Base-by-base conservation (phyloP, 2,888 invertebrate genomes). In the Luperina testacea region DNA sequence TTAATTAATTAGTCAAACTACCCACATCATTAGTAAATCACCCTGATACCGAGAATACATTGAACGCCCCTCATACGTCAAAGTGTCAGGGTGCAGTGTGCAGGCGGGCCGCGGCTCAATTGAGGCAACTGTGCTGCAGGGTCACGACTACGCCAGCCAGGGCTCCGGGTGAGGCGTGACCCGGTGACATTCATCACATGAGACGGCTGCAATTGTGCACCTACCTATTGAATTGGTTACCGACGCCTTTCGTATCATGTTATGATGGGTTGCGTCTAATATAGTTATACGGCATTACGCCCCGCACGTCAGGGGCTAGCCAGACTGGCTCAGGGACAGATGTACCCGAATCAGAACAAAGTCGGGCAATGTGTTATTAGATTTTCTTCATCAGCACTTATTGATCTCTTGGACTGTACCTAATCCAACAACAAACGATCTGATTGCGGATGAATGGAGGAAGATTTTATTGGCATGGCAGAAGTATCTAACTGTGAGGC, bases 121-220 rank as follows among this genome's bases (percentile, higher is more conserved):
- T 89, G 86, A 78, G 77, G 72, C 81, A 86, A 78, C 86, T 81
- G 82, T 77, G 67, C 76, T 48, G 68, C 81, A 78, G 82, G 76
- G 84, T 82, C 79, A 80, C 61, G 74, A 75, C 65, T 69, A 68
- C 77, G 48, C 32, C 65, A 51, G n/a, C 75, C 83, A 82, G 85
- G 77, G 82, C 78, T 82, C 67, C 63, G 32, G 45, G 27, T 15
- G 51, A 42, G 7, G 15, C 13, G 24, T 78, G 76, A 72, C 76
- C 61, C 20, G 38, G 11, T 42, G 42, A 11, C 82, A 24, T 24
- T 9, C 17, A 45, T 42, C 57, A 17, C 38, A 24, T 72, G 38
- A 45, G 27, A 32, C 27, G 20, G 42, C 13, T 27, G 61, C 61
- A 63, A 65, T 48, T 69, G 64, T 64, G 57, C 27, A 65, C 48